phyloP scores from a whole-genome alignment of 2,113 vertebrate species.

The Orthonyx spaldingii region DNA sequence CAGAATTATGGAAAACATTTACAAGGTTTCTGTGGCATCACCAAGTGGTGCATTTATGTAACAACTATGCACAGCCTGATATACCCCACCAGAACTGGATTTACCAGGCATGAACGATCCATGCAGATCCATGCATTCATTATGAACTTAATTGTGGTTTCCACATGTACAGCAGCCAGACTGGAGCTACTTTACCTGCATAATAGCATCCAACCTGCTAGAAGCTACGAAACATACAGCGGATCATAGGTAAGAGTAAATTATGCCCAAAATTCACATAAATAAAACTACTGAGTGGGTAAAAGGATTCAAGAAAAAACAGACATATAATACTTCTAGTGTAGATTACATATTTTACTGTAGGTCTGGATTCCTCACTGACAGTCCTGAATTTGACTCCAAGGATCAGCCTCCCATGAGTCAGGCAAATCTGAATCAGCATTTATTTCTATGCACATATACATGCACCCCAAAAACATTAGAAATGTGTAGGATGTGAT shows the following conservation, averaged over 20 bases:
- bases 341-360: neutral
- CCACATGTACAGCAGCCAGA: neutral
- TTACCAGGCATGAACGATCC: neutral
- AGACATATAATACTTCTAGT: neutral
- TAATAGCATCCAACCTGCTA: neutral
- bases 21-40: fast-evolving
- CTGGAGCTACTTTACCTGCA: neutral
- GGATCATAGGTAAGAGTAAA: neutral
- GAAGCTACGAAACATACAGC: neutral
- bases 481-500: neutral
- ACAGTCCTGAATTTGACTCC: neutral
- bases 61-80: neutral
- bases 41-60: neutral
- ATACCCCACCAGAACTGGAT: neutral
- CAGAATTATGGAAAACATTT: neutral
- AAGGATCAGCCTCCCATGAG: neutral
- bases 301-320: neutral
- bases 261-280: neutral
- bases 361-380: neutral
- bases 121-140: neutral
- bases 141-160: neutral
- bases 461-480: neutral
- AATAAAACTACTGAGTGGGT: neutral
- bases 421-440: neutral
- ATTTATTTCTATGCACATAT: neutral